Evolutionary conservation across 2,113 vertebrate species (phyloP).

Genomic region (Oostethus manadensis): DNA sequence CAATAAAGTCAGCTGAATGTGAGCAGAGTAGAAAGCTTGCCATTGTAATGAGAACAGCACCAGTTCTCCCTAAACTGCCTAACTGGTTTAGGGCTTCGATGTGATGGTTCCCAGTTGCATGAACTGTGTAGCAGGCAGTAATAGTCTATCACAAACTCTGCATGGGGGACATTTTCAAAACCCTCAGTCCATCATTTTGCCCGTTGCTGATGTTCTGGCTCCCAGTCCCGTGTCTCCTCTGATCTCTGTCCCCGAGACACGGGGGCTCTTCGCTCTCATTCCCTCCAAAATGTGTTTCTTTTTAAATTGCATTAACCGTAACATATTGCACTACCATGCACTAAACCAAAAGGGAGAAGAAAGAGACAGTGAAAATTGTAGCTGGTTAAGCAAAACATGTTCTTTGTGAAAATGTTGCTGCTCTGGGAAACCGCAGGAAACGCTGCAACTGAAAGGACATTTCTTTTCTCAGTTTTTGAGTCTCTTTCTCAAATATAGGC

Average conservation of each 20-base stretch:
- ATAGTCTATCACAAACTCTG: slow-evolving; percentile 43
- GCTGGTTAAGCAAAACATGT: no score
- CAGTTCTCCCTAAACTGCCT: not conserved
- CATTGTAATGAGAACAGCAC: slow-evolving; percentile 12
- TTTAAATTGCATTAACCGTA: no score
- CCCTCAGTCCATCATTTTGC: slow-evolving; percentile 19
- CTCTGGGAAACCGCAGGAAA: no score
- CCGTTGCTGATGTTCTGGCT: slow-evolving; percentile 15
- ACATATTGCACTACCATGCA: no score
- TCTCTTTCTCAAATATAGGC: no score
- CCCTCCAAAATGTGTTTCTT: no score
- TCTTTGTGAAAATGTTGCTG: no score
- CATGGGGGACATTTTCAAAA: slow-evolving; percentile 38
- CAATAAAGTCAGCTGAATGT: not conserved
- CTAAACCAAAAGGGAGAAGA: no score
- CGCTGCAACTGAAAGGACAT: no score
- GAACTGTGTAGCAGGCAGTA: slow-evolving; percentile 23
- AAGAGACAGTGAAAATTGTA: no score
- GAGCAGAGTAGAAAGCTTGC: no score
- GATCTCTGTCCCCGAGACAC: not conserved
- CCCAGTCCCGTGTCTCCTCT: not conserved
- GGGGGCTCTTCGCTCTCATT: not conserved
- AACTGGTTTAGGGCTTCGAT: slow-evolving; percentile 1
- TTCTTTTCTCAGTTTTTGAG: no score
- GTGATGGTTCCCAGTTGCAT: slow-evolving; percentile 18